Base-by-base conservation (phyloP, 2,797 vertebrate species). In the Coregonus ussuriensis region DNA sequence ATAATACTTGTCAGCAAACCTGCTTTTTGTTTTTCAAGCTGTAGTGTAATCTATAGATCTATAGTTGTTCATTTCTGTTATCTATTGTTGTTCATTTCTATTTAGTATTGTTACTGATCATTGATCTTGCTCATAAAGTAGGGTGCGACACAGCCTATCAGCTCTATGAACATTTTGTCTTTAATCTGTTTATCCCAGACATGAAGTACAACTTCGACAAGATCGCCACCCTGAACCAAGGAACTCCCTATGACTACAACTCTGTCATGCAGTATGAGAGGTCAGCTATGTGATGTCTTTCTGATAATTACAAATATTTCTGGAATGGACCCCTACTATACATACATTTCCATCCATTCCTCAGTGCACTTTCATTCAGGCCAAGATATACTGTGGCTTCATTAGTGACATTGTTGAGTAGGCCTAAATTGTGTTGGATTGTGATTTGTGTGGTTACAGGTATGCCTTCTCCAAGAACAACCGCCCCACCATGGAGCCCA, bases 181-280 rank as follows among this genome's bases (percentile, higher is more conserved):
- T 59, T 1, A 35, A 16, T 3, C 6, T 65, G 56, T 62, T 33
- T 16, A 0, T n/a, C 9, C 2, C 85, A 91, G 90, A 59, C 83
- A 37, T 2, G 2, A 0, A 0, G 0, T 0, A 1, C 37, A 91
- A 95, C 88, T 95, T 96, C 81, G 0, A 29, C 21, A 94, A 90
- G 83, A 82, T 77, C 52, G 81, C 93, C 72, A 92, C 94, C 0
- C 83, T 92, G 6, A 94, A 94, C 81, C 85, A 94, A 53, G 77
- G 37, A 75, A 92, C 89, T 70, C 56, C 81, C 0, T 96, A 96
- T 41, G 95, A 96, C 77, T 96, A 96, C 52, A 53, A 77, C 47
- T 96, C 95, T 74, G 41, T 96, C 9, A 95, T 96, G 95, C 95
- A 96, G 82, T 96, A 96, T 0, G 88, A 90, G 86, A 91, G 75